A percentile compares a stretch with the other conserved stretches of the same genome.
Conservation (phyloP, 2,888 invertebrate species). For the Oscheius sp. region DNA sequence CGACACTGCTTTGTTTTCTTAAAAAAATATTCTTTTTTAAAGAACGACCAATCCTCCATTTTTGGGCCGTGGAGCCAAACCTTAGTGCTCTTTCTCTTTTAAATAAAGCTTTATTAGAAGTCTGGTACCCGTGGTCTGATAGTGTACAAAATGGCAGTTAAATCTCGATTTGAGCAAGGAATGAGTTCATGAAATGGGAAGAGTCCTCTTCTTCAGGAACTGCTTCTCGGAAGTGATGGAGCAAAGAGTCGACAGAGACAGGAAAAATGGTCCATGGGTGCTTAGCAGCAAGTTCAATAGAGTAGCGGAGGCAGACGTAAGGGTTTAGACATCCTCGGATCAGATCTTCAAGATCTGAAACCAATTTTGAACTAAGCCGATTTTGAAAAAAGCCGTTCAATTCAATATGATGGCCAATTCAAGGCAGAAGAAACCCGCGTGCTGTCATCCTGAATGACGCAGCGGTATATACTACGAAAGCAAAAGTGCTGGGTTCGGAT, state of each 20-base stretch:
- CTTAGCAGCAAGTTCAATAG: neutral
- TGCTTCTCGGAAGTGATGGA: neutral
- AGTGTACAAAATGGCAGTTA: neutral
- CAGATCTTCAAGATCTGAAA: conserved; percentile 18
- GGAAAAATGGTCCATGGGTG: conserved; percentile 19
- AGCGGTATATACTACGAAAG: too few relatives aligned
- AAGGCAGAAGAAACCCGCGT: too few relatives aligned
- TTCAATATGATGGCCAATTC: too few relatives aligned
- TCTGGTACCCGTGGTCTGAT: conserved; percentile 22
- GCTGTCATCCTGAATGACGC: too few relatives aligned
- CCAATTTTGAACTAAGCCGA: neutral
- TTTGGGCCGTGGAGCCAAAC: conserved; percentile 33
- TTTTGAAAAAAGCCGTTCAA: too few relatives aligned
- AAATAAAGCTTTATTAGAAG: conserved; percentile 28
- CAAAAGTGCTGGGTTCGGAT: too few relatives aligned
- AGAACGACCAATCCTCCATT: conserved; percentile 25
- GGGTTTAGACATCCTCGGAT: conserved; percentile 17
- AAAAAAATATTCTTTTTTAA: conserved; percentile 13
- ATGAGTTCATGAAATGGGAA: conserved; percentile 14
- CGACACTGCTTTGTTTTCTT: conserved; percentile 28
- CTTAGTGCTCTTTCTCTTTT: conserved; percentile 9
- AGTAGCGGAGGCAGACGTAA: neutral
- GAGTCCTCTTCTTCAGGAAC: neutral
- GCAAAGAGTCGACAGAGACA: neutral
- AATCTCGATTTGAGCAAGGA: conserved; percentile 33